A percentile compares a stretch with the other conserved stretches of the same genome.
phyloP scores from a whole-genome alignment of 2,888 invertebrate genomes.

The Ectemnius cavifrons region DNA sequence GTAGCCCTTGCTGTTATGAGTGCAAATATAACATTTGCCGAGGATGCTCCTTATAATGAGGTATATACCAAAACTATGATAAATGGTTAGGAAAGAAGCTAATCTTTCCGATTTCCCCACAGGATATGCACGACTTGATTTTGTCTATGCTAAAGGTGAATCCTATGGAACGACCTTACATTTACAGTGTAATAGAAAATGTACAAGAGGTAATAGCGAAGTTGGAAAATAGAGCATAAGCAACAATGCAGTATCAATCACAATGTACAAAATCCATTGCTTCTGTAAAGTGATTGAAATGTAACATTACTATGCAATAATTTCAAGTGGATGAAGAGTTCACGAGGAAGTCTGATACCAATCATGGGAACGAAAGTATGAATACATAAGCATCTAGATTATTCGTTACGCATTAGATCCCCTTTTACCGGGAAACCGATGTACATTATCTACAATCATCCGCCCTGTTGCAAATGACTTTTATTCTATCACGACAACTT shows the following conservation, averaged over 20 bases:
- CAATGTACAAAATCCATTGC: background rate
- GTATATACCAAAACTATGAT: constrained; percentile 64
- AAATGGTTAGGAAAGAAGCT: background rate
- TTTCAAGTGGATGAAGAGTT: background rate
- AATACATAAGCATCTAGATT: background rate
- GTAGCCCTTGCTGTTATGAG: constrained; percentile 91
- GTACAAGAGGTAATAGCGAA: constrained; percentile 81
- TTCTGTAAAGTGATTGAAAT: background rate
- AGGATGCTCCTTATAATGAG: constrained; percentile 83
- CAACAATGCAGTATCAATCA: constrained; percentile 17
- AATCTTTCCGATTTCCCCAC: constrained; percentile 65
- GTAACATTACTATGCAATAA: background rate
- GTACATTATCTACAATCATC: background rate
- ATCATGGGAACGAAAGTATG: background rate
- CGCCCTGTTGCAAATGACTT: background rate
- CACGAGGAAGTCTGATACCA: background rate
- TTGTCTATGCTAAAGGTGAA: constrained; percentile 86
- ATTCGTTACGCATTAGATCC: background rate
- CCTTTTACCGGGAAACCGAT: background rate
- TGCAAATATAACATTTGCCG: constrained; percentile 86
- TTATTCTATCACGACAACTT: background rate
- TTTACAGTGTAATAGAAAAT: constrained; percentile 85
- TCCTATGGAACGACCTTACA: constrained; percentile 87
- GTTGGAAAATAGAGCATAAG: constrained; percentile 80
- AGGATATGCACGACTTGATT: constrained; percentile 86